phyloP scores from a whole-genome alignment of 2,113 vertebrate genomes.

The Brachionichthys hirsutus region DNA sequence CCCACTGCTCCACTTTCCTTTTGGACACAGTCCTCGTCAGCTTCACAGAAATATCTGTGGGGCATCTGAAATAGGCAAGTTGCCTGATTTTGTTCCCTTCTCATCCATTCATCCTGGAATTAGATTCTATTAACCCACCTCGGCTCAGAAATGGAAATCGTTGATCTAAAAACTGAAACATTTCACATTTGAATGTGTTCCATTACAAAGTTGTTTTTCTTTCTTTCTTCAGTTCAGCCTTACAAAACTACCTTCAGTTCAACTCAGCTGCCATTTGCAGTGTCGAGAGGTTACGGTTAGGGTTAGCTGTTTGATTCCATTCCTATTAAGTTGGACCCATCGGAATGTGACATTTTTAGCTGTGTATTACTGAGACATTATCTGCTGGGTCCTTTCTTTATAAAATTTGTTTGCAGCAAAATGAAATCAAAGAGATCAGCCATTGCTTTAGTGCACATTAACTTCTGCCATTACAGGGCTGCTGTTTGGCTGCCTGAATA shows the following conservation, averaged over 20 bases:
- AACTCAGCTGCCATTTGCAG: conserved; percentile 34
- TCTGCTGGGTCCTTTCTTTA: no score
- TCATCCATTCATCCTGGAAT: background rate
- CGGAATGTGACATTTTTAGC: conserved; percentile 2
- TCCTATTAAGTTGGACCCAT: conserved; percentile 5
- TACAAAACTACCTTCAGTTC: conserved; percentile 39
- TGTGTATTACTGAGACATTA: no score
- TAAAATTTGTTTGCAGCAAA: no score
- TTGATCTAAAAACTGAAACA: no score
- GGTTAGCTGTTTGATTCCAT: no score
- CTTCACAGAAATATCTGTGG: conserved; percentile 25
- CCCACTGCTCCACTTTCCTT: conserved; percentile 27
- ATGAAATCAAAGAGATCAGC: background rate
- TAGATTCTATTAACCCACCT: no score
- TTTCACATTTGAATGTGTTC: background rate
- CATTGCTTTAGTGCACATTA: background rate
- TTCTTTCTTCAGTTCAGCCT: conserved; percentile 36
- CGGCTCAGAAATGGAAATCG: no score
- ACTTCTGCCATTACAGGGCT: no score
- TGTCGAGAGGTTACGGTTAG: background rate
- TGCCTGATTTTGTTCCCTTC: background rate
- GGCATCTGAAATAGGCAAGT: conserved; percentile 8
- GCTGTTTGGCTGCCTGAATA: no score
- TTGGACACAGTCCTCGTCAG: conserved; percentile 21
- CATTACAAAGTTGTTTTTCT: conserved; percentile 22